Evolutionary conservation across 2,797 vertebrate genomes (phyloP).

Genomic region (Psittacula echo): DNA sequence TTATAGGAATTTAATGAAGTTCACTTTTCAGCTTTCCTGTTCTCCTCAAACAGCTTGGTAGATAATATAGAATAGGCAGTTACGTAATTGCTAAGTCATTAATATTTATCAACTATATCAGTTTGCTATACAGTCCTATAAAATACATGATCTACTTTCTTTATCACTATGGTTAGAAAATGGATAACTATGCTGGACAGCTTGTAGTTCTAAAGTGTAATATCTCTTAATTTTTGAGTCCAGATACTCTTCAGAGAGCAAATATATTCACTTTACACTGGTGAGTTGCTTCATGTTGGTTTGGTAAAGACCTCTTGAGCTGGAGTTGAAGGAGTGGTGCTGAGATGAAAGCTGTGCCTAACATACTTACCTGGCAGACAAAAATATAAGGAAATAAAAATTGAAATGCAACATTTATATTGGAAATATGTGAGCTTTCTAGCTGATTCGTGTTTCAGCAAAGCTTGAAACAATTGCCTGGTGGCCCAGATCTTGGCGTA

Average conservation of each 20-base stretch:
- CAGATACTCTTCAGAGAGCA: background rate
- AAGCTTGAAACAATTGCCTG: background rate
- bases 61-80: background rate
- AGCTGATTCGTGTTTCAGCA: background rate
- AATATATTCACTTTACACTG: background rate
- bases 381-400: background rate
- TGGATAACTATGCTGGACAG: background rate
- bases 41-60: background rate
- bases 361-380: background rate
- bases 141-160: background rate
- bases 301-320: background rate
- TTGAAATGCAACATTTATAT: background rate
- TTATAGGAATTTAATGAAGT: background rate
- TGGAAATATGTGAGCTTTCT: background rate
- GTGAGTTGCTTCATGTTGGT: background rate
- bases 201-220: background rate
- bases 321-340: background rate
- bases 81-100: background rate
- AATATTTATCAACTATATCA: background rate
- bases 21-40: background rate
- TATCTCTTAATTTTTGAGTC: background rate
- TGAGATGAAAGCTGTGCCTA: background rate
- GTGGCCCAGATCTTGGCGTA: background rate
- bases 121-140: background rate
- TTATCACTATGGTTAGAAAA: background rate